Evolutionary conservation across 2,888 invertebrate species (phyloP).

Genomic region (Caenorhabditis sp.): DNA sequence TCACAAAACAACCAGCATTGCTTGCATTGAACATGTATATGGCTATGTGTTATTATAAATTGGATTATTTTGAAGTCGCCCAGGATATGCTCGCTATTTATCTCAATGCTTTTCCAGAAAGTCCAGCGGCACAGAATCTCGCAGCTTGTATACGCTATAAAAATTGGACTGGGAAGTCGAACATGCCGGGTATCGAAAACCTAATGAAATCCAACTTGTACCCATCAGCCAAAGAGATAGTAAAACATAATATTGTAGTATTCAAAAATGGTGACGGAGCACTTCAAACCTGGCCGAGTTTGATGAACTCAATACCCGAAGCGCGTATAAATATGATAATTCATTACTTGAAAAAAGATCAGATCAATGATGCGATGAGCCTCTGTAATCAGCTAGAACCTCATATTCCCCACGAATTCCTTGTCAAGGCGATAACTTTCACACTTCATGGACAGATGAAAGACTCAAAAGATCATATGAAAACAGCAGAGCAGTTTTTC

Average conservation of each 20-base stretch:
- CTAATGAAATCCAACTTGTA: slow-evolving; percentile 68
- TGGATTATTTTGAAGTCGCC: slow-evolving; percentile 97
- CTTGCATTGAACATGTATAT: slow-evolving; percentile 95
- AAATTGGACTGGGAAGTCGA: background rate
- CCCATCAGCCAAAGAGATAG: slow-evolving; percentile 86
- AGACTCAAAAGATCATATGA: slow-evolving; percentile 88
- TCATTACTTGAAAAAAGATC: slow-evolving; percentile 78
- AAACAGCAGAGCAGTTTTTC: slow-evolving; percentile 93
- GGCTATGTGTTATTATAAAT: slow-evolving; percentile 94
- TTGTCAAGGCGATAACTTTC: slow-evolving; percentile 93
- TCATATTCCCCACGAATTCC: slow-evolving; percentile 91
- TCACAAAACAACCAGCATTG: slow-evolving; percentile 87
- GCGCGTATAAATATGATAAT: slow-evolving; percentile 94
- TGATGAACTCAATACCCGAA: slow-evolving; percentile 94
- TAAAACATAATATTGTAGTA: slow-evolving; percentile 84
- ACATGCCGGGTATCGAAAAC: slow-evolving; percentile 22
- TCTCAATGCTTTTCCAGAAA: slow-evolving; percentile 87
- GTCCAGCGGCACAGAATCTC: slow-evolving; percentile 91
- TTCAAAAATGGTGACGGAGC: slow-evolving; percentile 68
- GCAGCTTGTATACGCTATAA: slow-evolving; percentile 85
- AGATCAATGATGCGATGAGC: slow-evolving; percentile 56
- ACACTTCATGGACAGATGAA: slow-evolving; percentile 90
- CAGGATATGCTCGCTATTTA: slow-evolving; percentile 79
- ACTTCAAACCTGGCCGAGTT: slow-evolving; percentile 83
- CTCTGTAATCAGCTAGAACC: slow-evolving; percentile 83